These are phyloP conservation scores for Champsocephalus esox DNA, from an alignment of 2,797 vertebrate genomes.

Conservation along the genomic window DNA sequence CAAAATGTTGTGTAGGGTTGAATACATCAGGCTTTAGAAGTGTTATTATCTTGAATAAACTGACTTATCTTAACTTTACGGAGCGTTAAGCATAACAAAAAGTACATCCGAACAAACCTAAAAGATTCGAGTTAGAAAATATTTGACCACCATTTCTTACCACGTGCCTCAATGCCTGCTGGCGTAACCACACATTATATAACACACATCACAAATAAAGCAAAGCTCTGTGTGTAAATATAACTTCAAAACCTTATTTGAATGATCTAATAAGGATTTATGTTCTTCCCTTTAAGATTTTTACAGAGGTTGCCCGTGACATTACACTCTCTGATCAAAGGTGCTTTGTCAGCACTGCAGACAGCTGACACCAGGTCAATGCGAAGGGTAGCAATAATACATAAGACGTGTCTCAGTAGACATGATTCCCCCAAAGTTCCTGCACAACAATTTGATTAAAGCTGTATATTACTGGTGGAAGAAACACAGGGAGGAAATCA, in stretches of 20 bases:
- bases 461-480: conserved; percentile 76
- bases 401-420: conserved; percentile 71
- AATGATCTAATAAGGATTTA: conserved; percentile 26
- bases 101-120: neutral
- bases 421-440: conserved; percentile 68
- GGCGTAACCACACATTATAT: neutral
- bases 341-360: conserved; percentile 69
- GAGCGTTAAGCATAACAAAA: neutral
- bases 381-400: conserved; percentile 72
- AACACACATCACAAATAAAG: neutral
- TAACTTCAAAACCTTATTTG: conserved; percentile 7
- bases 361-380: conserved; percentile 69
- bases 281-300: conserved; percentile 2
- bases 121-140: neutral
- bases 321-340: conserved; percentile 56
- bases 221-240: neutral
- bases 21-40: conserved; percentile 14
- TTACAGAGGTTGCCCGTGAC: conserved; percentile 38
- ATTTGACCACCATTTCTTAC: conserved; percentile 6
- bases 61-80: conserved; percentile 24
- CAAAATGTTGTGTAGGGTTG: conserved; percentile 22
- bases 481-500: conserved; percentile 69
- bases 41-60: conserved; percentile 50
- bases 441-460: conserved; percentile 78
- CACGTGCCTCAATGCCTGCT: neutral